Conservation (phyloP, 2,113 vertebrate species). For the Nothoprocta perdicaria region DNA sequence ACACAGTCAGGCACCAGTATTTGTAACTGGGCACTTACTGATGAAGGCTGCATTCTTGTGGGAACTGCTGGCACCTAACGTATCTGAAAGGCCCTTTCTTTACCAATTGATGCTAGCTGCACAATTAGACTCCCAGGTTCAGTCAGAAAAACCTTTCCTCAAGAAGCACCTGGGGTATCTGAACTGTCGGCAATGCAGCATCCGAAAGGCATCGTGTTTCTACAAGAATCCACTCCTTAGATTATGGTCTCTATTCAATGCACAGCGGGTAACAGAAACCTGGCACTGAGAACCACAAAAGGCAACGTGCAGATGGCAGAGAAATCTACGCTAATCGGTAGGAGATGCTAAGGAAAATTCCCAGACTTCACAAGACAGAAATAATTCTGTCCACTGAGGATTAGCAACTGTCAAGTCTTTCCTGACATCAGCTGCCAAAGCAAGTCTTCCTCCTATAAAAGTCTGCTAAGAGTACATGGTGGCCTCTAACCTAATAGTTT, state of each 20-base stretch:
- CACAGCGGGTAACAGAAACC: not conserved
- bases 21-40: not conserved
- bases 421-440: slow-evolving; percentile 27
- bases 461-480: slow-evolving; percentile 5
- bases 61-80: not conserved
- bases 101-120: not conserved
- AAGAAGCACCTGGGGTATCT: not conserved
- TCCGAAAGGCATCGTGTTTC: not conserved
- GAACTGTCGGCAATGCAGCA: not conserved
- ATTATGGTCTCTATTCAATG: not conserved
- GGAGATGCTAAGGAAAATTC: not conserved
- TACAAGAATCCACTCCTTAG: not conserved
- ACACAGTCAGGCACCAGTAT: not conserved
- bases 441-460: not conserved
- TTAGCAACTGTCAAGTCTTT: slow-evolving; percentile 44
- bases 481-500: slow-evolving; percentile 47
- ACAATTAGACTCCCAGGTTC: not conserved
- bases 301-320: not conserved
- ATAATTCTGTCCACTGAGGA: slow-evolving; percentile 27
- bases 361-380: slow-evolving; percentile 21
- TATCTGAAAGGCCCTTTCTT: not conserved
- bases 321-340: not conserved
- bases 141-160: not conserved
- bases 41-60: not conserved
- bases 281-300: not conserved